Conservation (phyloP, 2,888 invertebrate species). For the Schrankia costaestrigalis region DNA sequence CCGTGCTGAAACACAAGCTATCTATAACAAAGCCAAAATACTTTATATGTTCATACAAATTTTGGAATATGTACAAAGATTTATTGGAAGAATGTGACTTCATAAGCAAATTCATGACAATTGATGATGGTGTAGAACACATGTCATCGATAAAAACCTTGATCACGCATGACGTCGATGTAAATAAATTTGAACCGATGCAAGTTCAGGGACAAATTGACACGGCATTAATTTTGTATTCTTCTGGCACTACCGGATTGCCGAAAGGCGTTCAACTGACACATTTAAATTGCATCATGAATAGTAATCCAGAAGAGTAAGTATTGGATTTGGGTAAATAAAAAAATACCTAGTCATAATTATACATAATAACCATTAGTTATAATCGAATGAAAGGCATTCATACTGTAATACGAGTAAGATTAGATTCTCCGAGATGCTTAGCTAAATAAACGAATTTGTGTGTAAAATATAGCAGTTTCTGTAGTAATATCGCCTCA, state of each 20-base stretch:
- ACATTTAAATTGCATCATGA: conserved; percentile 77
- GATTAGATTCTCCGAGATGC: too few relatives aligned
- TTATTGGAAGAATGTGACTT: conserved; percentile 43
- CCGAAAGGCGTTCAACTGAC: conserved; percentile 84
- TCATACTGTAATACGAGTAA: too few relatives aligned
- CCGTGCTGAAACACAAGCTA: conserved; percentile 83
- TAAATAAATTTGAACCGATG: conserved; percentile 58
- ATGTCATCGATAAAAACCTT: conserved; percentile 41
- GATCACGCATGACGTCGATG: conserved; percentile 37
- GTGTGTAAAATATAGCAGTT: too few relatives aligned
- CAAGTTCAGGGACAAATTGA: conserved; percentile 65
- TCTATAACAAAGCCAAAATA: conserved; percentile 83
- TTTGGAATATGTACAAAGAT: conserved; percentile 61
- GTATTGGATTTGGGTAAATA: conserved; percentile 22
- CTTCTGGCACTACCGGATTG: conserved; percentile 86
- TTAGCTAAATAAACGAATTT: too few relatives aligned
- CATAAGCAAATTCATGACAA: conserved; percentile 44
- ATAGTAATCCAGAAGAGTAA: conserved; percentile 53
- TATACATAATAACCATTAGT: too few relatives aligned
- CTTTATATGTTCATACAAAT: conserved; percentile 81
- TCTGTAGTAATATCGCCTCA: too few relatives aligned
- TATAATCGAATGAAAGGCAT: too few relatives aligned
- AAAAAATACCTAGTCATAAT: too few relatives aligned
- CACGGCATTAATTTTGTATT: conserved; percentile 77
- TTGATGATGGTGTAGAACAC: conserved; percentile 40